phyloP scores from a whole-genome alignment of 2,113 vertebrate species.

The Macrotus californicus region DNA sequence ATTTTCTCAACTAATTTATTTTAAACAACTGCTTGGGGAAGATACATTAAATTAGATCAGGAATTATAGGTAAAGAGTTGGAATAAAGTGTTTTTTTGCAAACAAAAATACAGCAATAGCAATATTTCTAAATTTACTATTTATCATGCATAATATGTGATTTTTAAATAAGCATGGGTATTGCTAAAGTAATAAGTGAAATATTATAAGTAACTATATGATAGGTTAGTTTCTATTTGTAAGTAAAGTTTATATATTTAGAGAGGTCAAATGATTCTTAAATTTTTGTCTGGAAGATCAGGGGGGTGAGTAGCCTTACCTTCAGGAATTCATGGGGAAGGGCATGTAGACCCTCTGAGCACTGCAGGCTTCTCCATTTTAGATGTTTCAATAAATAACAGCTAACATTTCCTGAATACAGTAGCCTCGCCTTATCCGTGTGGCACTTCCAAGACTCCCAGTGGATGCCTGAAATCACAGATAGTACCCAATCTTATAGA shows the following conservation, averaged over 20 bases:
- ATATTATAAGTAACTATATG: background rate
- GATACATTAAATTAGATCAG: background rate
- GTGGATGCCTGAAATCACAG: background rate
- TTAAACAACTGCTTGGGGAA: background rate
- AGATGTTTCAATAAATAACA: background rate
- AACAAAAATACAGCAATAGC: background rate
- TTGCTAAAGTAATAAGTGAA: background rate
- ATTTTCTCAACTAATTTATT: background rate
- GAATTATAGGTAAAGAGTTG: background rate
- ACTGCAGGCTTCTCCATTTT: background rate
- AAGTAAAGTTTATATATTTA: background rate
- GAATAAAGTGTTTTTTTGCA: background rate
- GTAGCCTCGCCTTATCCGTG: background rate
- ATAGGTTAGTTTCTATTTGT: background rate
- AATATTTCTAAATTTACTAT: background rate
- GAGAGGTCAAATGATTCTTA: background rate
- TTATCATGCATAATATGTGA: background rate
- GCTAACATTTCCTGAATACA: background rate
- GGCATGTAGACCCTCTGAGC: background rate
- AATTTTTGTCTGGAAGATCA: background rate
- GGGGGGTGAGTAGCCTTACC: background rate
- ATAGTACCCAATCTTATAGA: background rate
- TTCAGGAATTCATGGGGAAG: background rate
- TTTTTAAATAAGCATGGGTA: background rate
- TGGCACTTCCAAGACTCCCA: background rate